Evolutionary conservation across 2,113 vertebrate genomes (phyloP), one percentile per base, ranked within the genome.

Genomic region (Fulica atra): DNA sequence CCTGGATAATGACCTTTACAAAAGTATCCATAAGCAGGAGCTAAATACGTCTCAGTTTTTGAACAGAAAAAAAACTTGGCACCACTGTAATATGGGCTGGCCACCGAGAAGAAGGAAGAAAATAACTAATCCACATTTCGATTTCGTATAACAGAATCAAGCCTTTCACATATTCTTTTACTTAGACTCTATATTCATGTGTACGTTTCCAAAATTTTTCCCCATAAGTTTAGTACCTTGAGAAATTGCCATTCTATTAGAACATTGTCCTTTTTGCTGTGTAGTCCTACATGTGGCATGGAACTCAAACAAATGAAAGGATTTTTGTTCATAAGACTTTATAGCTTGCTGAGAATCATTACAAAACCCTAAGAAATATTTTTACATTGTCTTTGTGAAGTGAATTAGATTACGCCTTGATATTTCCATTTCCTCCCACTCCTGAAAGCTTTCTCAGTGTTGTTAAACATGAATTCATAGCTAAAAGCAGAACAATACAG

Each of bases 241-340:
- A 46, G 28, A 94, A 92, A 54, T 63, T 50, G 26, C 6, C 4
- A 1, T 48, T 40, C 21, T 61, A 6, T 81, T 79, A 60, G 17
- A 23, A 82, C 17, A 44, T 13, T 56, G 35, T 66, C 40, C 3
- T 6, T 12, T 77, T 91, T 63, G 44, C 20, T 51, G n/a, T 28
- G n/a, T 13, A 63, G 26, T 19, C 29, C 46, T 91, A 42, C 7
- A 35, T 2, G 0, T 19, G 33, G 2, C 36, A 78, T 0, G 0
- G 7, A 74, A 53, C 11, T 85, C 26, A 71, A 71, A 63, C 3
- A 76, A 38, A 91, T 25, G 28, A 50, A 94, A 70, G 11, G 7
- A 51, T 86, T 82, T 92, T 88, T 9, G 25, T 69, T 53, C 84
- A 15, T 42, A 19, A 85, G 48, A 38, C 10, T 69, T 79, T 16